Evolutionary conservation across 2,797 vertebrate species (phyloP).

Genomic region (Glossophaga mutica): DNA sequence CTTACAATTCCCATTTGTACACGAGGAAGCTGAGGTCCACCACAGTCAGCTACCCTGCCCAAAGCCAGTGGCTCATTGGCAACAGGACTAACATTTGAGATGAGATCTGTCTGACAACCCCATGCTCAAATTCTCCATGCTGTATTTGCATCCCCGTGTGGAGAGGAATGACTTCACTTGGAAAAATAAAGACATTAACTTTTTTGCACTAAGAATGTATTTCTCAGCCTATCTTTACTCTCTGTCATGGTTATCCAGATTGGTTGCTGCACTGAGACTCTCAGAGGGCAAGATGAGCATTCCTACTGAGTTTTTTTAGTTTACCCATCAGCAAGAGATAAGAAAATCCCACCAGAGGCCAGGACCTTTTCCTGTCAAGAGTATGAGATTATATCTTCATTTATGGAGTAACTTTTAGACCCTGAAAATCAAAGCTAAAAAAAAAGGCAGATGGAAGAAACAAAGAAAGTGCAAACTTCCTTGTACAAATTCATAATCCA

Average conservation of each 20-base stretch:
- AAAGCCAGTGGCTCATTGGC: not conserved
- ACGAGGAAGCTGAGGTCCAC: not conserved
- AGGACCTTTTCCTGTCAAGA: constrained; percentile 25
- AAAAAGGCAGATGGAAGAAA: not conserved
- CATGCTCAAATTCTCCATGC: not conserved
- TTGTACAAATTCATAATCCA: not conserved
- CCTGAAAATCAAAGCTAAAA: not conserved
- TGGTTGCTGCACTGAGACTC: not conserved
- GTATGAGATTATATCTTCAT: constrained; percentile 48
- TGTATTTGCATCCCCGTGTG: not conserved
- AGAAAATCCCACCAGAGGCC: constrained; percentile 22
- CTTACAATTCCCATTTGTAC: not conserved
- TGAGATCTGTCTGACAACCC: not conserved
- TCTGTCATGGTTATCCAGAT: constrained; percentile 21
- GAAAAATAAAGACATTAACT: constrained; percentile 39
- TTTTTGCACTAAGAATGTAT: not conserved
- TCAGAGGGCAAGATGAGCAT: constrained; percentile 4
- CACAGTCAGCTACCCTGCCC: not conserved
- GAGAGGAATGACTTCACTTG: not conserved
- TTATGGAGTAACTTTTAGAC: not conserved
- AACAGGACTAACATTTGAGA: not conserved
- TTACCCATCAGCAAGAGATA: constrained; percentile 12
- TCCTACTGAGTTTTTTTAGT: not conserved
- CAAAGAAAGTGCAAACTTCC: not conserved
- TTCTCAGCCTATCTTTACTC: constrained; percentile 25